Evolutionary conservation across 2,888 invertebrate genomes (phyloP).

Genomic region (Bembecia ichneumoniformis): DNA sequence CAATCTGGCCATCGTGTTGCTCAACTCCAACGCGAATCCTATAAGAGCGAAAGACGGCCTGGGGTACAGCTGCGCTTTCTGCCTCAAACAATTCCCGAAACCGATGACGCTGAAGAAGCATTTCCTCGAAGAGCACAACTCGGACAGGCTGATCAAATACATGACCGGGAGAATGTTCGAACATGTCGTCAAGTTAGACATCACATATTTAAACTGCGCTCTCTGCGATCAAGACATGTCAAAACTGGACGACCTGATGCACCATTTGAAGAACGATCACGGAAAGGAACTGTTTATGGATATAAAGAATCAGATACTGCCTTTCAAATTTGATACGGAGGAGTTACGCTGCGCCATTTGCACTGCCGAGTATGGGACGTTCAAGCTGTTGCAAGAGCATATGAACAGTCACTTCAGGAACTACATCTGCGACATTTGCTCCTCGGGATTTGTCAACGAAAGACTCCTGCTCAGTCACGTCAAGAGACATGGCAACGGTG

Average conservation of each 20-base stretch:
- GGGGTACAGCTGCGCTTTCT: constrained; percentile 37
- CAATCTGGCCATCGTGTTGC: constrained; percentile 29
- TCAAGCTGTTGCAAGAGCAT: constrained; percentile 43
- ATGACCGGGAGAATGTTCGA: constrained; percentile 24
- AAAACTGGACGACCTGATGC: constrained; percentile 25
- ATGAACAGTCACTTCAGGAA: constrained; percentile 47
- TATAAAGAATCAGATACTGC: constrained; percentile 35
- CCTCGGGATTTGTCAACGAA: constrained; percentile 29
- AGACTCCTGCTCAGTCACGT: constrained; percentile 25
- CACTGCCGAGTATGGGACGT: constrained; percentile 24
- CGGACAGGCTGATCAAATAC: constrained; percentile 23
- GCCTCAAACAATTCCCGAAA: constrained; percentile 25
- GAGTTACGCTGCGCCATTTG: constrained; percentile 37
- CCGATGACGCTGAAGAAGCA: constrained; percentile 33
- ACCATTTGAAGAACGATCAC: constrained; percentile 27
- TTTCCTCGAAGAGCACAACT: constrained; percentile 32
- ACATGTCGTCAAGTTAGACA: constrained; percentile 36
- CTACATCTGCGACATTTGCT: constrained; percentile 35
- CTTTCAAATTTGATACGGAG: constrained; percentile 41
- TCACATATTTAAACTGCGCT: constrained; percentile 33
- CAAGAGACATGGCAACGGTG: constrained; percentile 30
- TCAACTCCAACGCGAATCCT: constrained; percentile 40
- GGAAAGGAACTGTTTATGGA: constrained; percentile 24
- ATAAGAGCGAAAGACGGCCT: constrained; percentile 28
- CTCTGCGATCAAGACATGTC: constrained; percentile 26